Percentiles rank a stretch among this genome's conserved stretches.
These are phyloP conservation scores for Emesis russula DNA, from an alignment of 2,888 invertebrate genomes.

Conservation along the genomic window DNA sequence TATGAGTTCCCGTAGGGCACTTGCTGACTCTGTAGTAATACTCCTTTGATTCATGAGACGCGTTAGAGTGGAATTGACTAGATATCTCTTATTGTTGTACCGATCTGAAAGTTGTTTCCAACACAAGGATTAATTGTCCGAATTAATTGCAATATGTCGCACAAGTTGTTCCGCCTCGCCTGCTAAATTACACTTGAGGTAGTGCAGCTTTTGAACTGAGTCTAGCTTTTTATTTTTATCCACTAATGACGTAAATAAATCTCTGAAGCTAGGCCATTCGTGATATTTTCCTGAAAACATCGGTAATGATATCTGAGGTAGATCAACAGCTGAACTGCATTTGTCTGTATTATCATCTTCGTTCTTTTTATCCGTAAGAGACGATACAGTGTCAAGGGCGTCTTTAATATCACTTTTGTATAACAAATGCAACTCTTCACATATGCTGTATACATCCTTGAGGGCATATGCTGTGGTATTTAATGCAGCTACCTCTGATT, in stretches of 20 bases:
- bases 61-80: neutral
- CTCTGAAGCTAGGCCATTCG: conserved; percentile 77
- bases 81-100: neutral
- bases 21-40: conserved; percentile 13
- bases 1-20: no score
- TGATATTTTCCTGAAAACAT: conserved; percentile 39
- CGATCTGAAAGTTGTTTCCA: neutral
- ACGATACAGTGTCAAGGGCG: no score
- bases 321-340: no score
- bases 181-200: conserved; percentile 68
- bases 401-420: no score
- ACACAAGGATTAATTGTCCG: neutral
- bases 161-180: conserved; percentile 82
- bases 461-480: no score
- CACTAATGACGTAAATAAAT: conserved; percentile 74
- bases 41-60: conserved; percentile 31
- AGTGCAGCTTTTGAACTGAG: conserved; percentile 81
- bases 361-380: no score
- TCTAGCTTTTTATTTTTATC: conserved; percentile 71
- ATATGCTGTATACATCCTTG: no score
- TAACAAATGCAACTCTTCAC: no score
- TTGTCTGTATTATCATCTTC: no score
- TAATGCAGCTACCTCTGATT: no score
- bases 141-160: neutral
- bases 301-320: neutral